These are phyloP conservation scores for Cabera pusaria DNA, from an alignment of 2,888 invertebrate genomes.

Conservation along the genomic window DNA sequence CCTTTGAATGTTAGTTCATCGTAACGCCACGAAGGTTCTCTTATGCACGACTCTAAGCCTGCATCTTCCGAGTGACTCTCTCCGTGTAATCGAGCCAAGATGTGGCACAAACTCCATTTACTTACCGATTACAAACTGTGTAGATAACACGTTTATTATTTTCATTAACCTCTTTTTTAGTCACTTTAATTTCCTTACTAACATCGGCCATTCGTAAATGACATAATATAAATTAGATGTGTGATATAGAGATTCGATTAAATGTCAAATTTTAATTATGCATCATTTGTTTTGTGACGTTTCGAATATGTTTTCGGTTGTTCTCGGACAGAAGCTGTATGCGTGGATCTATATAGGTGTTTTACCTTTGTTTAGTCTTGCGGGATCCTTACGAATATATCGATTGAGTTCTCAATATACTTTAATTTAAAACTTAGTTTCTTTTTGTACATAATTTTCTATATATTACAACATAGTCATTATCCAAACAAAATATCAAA, in stretches of 20 bases:
- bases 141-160: constrained; percentile 50
- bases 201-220: constrained; percentile 69
- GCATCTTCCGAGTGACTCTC: too few species aligned
- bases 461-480: constrained; percentile 54
- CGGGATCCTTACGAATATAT: constrained; percentile 40
- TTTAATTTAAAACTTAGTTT: constrained; percentile 39
- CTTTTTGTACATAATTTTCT: constrained; percentile 61
- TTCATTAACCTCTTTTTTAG: constrained; percentile 47
- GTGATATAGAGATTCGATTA: constrained; percentile 72
- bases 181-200: constrained; percentile 62
- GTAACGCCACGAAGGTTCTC: too few species aligned
- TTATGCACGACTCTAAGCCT: too few species aligned
- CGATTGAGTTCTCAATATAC: constrained; percentile 42
- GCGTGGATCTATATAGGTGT: constrained; percentile 21
- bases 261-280: constrained; percentile 52
- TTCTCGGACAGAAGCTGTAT: constrained; percentile 37
- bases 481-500: constrained; percentile 57
- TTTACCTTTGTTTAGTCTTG: constrained; percentile 34
- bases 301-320: constrained; percentile 40
- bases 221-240: constrained; percentile 74
- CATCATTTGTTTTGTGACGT: constrained; percentile 52
- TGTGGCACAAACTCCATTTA: constrained; percentile 50
- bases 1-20: too few species aligned
- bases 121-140: constrained; percentile 39
- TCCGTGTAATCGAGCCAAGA: too few species aligned